Base-by-base conservation (phyloP, 1,140 invertebrate species). In the Melipona quadrifasciata region DNA sequence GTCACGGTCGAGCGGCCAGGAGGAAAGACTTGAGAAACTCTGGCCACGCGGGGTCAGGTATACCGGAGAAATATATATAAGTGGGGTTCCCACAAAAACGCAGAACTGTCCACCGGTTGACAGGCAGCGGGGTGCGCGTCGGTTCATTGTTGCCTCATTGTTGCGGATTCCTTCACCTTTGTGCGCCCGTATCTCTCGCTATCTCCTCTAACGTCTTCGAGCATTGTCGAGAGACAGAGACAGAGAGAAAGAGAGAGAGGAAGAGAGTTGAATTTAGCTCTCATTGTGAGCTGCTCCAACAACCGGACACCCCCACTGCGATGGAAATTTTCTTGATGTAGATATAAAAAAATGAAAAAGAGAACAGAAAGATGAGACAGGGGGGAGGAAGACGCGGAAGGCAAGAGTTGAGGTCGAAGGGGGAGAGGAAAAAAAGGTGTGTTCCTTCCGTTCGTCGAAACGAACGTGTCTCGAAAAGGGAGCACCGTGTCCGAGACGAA, bases 101-200 rank as follows among this genome's bases (percentile, higher is more conserved):
- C 80, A 86, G 55, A 77, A 87, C 39, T 31, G 83, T 90, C 85
- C 65, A 31, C 27, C 87, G 85, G 82, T 85, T 80, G 87, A 87
- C 87, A 81, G 85, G 85, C 86, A 85, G 81, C 84, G 74, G 85
- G 90, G 89, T 88, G 87, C 85, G 85, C 82, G 78, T 82, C 72
- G 80, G 76, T 82, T 86, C 82, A 92, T 92, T 92, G 90, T 92
- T 89, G 79, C 71, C 80, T 92, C 92, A 90, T 92, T 92, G 91
- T 92, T 90, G 88, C 86, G 74, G 87, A 93, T 92, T 92, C 84
- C 85, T 88, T 87, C 86, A 81, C 39, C 85, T 87, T 88, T 84
- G 82, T 89, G 57, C 73, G 76, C 81, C 58, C 88, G 68, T 89
- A 80, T 89, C 87, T 86, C 80, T 73, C 77, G 24, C 88, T 89